Evolutionary conservation across 2,113 vertebrate genomes (phyloP), one percentile per base, ranked within the genome.

Genomic region (Ellobius talpinus): DNA sequence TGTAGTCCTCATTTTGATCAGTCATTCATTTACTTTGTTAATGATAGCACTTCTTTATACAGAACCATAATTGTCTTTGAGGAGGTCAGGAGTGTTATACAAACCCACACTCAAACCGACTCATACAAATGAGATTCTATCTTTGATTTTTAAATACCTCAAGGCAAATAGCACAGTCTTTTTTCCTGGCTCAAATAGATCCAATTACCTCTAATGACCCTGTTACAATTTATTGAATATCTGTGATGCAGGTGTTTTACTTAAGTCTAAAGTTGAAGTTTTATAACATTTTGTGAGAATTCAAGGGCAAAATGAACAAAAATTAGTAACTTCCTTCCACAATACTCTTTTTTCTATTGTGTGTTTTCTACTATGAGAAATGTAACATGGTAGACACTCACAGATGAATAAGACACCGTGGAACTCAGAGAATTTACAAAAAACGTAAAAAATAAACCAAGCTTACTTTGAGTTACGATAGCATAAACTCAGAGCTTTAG

Each of bases 181-280:
- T 97, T 97, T 93, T 95, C 47, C 74, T 58, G 77, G 50, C 74
- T 96, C 47, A 96, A 90, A 95, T 74, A 95, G 90, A 96, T 93
- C 78, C 87, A 97, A 94, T 96, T 97, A 96, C 89, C 42, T 91
- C 93, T 96, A 96, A 98, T 89, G 91, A 96, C 66, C 93, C 50
- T 87, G 76, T 76, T 95, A 58, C 47, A 96, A 31, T 93, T 76
- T 96, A 90, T 89, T 96, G 79, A 93, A 33, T 95, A 7, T 92
- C 68, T 96, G n/a, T 87, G 66, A 87, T 93, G 52, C 81, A 87
- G 90, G 45, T 88, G n/a, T 90, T 96, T 93, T 93, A 50, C 82
- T 87, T 58, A 78, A 74, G 47, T 50, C 63, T 95, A 45, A 52
- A 90, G 50, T 91, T 73, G 90, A 77, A 89, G 16, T 84, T 97